Evolutionary conservation across 2,797 vertebrate genomes (phyloP), one percentile per base, ranked within the genome.

Genomic region (Geotrypetes seraphini): DNA sequence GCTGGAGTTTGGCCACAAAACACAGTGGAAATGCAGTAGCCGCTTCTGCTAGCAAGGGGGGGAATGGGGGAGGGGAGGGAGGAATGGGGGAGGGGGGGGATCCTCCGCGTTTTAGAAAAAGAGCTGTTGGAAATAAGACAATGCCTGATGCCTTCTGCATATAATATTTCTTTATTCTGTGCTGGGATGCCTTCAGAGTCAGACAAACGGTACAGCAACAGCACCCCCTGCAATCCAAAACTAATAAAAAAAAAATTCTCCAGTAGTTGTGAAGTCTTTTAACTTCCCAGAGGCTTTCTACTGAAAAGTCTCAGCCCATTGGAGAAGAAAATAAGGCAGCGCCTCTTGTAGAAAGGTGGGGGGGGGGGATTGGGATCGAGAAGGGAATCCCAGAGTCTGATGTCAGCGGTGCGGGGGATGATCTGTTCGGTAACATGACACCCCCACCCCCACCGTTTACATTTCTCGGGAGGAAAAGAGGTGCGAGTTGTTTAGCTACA

Each of bases 111-210:
- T 39, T n/a, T n/a, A n/a, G n/a, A 39, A 38, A 30, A 35, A 56
- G 52, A 73, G 60, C 65, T 73, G 70, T 69, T 73, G 67, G 67
- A 65, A 71, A 71, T 61, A 43, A 60, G 57, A 47, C 40, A 43
- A 60, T 65, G 58, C 43, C 46, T 52, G 56, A 64, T 53, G 70
- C 65, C 57, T 52, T n/a, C n/a, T n/a, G n/a, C n/a, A n/a, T n/a
- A n/a, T n/a, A 56, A 29, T 53, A 49, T 39, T 52, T 43, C n/a
- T 35, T 40, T 31, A 53, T 48, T 69, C 48, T 34, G 60, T 51
- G 40, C 53, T 43, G 67, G 44, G 58, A 58, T 52, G 62, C 51
- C 65, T 69, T 55, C 67, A 55, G 66, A 66, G 64, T 63, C 63
- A 60, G 57, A 60, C 51, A 63, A 61, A 65, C 63, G 36, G 59